phyloP scores from a whole-genome alignment of 2,113 vertebrate species.

The Nanorana parkeri region DNA sequence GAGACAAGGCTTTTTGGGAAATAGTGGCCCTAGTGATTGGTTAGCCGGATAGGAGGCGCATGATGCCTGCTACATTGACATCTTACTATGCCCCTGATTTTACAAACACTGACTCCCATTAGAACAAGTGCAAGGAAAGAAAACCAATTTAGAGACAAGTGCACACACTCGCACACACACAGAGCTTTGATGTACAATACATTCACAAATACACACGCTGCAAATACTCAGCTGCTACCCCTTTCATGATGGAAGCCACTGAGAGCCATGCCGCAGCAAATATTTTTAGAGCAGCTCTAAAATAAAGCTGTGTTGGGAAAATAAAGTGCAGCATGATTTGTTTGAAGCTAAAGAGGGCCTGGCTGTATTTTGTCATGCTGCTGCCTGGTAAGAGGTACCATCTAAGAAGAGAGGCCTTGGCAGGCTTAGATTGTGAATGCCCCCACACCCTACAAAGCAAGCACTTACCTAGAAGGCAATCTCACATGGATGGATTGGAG shows the following conservation, averaged over 20 bases:
- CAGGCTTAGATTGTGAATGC: not conserved
- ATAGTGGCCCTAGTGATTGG: conserved; percentile 11
- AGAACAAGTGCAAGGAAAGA: not conserved
- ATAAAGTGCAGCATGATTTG: no score
- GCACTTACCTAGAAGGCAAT: conserved; percentile 47
- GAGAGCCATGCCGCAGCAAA: no score
- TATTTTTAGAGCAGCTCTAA: no score
- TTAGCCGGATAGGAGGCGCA: conserved; percentile 11
- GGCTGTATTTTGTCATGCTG: conserved; percentile 16
- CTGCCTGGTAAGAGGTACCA: not conserved
- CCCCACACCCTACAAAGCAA: not conserved
- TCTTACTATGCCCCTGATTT: conserved; percentile 8
- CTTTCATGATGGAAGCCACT: no score
- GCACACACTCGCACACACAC: no score
- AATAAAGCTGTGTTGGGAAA: no score
- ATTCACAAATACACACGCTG: no score
- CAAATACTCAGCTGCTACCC: no score
- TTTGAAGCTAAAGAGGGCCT: not conserved
- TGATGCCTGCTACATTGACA: not conserved
- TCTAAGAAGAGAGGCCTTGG: not conserved
- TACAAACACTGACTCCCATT: conserved; percentile 9
- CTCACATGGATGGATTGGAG: conserved; percentile 5
- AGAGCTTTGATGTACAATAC: not conserved
- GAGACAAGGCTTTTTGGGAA: not conserved
- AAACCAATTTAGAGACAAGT: no score